Evolutionary conservation across 2,113 vertebrate genomes (phyloP).

Genomic region (Carollia perspicillata): DNA sequence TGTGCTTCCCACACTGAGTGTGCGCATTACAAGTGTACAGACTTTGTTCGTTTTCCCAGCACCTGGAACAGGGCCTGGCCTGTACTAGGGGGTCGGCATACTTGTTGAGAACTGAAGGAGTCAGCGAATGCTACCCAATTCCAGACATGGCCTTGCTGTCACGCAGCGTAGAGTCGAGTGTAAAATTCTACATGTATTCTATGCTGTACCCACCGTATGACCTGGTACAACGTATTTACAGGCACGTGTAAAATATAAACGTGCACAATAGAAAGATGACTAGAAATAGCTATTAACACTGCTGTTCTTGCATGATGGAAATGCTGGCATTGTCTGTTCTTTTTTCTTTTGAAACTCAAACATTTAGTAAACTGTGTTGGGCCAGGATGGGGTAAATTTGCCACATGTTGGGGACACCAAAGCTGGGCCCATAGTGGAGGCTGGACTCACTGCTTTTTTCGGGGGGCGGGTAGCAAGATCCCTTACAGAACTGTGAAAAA

Average conservation of each 20-base stretch:
- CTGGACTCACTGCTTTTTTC: not conserved
- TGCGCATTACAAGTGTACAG: accelerated
- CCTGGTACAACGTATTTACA: not conserved
- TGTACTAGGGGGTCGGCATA: not conserved
- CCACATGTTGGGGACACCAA: not conserved
- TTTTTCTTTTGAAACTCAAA: not conserved
- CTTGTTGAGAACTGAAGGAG: not conserved
- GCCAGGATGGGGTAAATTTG: not conserved
- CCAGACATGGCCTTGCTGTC: not conserved
- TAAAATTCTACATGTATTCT: not conserved
- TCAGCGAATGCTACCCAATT: not conserved
- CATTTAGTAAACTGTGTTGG: slow-evolving; percentile 45
- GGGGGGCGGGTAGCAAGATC: not conserved
- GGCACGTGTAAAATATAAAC: not conserved
- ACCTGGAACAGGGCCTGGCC: not conserved
- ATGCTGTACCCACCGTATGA: no score
- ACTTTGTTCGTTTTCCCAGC: not conserved
- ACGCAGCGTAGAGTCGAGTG: not conserved
- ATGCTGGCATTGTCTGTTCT: not conserved
- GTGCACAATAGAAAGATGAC: not conserved
- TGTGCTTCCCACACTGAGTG: not conserved
- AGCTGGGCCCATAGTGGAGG: not conserved
- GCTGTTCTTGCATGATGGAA: not conserved
- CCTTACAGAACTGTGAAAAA: slow-evolving; percentile 38
- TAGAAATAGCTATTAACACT: no score